A percentile compares a stretch with the other conserved stretches of the same genome.
These are phyloP conservation scores for Clarias magur DNA, from an alignment of 2,113 vertebrate species.

Conservation along the genomic window DNA sequence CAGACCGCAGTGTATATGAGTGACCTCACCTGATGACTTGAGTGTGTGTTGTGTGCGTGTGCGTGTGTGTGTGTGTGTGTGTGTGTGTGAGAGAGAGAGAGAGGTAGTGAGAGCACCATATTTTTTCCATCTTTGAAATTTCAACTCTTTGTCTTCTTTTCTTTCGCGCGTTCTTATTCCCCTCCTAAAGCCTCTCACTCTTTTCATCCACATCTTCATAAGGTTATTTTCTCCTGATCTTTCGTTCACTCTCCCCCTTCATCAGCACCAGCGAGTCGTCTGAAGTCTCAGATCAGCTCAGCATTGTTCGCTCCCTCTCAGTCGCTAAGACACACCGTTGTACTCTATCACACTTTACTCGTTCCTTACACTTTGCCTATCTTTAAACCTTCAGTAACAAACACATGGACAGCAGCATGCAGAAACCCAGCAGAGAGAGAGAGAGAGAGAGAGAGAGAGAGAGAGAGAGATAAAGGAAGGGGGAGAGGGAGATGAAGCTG, in stretches of 20 bases:
- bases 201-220: neutral
- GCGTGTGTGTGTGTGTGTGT: neutral
- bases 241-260: neutral
- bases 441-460: neutral
- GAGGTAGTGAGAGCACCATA: neutral
- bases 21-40: neutral
- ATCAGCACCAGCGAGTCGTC: neutral
- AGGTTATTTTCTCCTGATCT: neutral
- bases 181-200: neutral
- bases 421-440: neutral
- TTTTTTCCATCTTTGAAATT: neutral
- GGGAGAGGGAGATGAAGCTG: neutral
- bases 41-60: constrained; percentile 6
- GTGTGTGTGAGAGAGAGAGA: neutral
- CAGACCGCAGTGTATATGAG: neutral
- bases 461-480: neutral
- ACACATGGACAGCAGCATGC: neutral
- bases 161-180: neutral
- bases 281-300: constrained; percentile 5
- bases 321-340: neutral
- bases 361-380: neutral
- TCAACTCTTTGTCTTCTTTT: neutral
- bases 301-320: neutral
- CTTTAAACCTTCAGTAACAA: constrained; percentile 6
- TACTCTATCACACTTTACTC: neutral